phyloP scores from a whole-genome alignment of 2,113 vertebrate genomes.

The Peromyscus californicus region DNA sequence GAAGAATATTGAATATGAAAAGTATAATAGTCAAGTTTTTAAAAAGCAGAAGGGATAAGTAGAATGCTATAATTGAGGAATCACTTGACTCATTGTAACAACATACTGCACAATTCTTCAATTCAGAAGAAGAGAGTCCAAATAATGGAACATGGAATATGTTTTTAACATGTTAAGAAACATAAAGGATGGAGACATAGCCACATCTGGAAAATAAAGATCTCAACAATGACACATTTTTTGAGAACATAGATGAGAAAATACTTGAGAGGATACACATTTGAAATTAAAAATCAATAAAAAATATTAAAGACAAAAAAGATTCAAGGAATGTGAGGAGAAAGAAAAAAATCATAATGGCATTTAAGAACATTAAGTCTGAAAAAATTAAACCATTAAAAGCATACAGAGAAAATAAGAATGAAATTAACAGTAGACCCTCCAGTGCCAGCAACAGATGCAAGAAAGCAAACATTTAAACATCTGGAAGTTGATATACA shows the following conservation, averaged over 20 bases:
- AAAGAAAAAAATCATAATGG: neutral
- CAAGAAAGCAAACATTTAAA: neutral
- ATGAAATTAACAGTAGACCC: neutral
- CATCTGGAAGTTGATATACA: neutral
- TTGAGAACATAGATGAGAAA: neutral
- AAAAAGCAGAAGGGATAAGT: neutral
- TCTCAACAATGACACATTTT: neutral
- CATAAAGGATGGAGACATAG: neutral
- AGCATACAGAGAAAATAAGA: constrained; percentile 26
- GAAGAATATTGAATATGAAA: constrained; percentile 20
- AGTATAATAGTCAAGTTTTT: neutral
- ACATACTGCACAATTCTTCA: neutral
- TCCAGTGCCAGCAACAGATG: neutral
- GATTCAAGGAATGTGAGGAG: neutral
- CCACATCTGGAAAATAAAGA: neutral
- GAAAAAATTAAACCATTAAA: neutral
- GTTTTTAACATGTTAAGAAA: neutral
- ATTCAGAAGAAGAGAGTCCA: constrained; percentile 1
- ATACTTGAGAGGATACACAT: neutral
- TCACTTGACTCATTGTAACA: neutral
- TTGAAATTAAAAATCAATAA: constrained; percentile 47
- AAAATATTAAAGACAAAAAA: neutral
- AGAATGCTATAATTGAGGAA: neutral
- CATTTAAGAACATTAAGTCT: constrained; percentile 19
- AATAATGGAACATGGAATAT: neutral